Conservation (phyloP, 2,797 vertebrate species). For the Lithobates pipiens region DNA sequence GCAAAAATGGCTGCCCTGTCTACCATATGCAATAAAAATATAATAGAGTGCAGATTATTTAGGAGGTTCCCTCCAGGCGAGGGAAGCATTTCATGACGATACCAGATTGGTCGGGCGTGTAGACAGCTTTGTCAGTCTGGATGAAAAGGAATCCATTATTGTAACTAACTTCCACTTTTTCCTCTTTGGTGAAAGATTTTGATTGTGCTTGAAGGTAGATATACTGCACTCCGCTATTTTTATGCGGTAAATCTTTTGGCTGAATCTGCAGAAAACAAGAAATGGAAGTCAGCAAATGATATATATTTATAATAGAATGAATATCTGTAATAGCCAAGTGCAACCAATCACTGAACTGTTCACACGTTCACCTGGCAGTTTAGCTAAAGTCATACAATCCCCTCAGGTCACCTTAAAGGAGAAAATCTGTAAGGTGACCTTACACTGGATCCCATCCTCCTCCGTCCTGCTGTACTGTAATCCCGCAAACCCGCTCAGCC, state of each 20-base stretch:
- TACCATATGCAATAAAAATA: too few relatives aligned
- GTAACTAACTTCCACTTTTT: constrained; percentile 79
- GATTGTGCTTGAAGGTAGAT: constrained; percentile 84
- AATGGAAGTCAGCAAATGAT: neutral
- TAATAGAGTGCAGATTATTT: too few relatives aligned
- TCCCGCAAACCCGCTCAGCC: too few relatives aligned
- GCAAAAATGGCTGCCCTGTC: too few relatives aligned
- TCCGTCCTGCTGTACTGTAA: too few relatives aligned
- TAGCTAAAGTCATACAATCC: too few relatives aligned
- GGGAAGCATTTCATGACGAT: constrained; percentile 14
- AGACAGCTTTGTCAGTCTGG: constrained; percentile 92
- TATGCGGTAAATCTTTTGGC: constrained; percentile 73
- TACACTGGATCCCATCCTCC: too few relatives aligned
- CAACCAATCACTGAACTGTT: too few relatives aligned
- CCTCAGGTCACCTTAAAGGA: too few relatives aligned
- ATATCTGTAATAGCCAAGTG: neutral
- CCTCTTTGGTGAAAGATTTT: constrained; percentile 75
- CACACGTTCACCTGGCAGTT: too few relatives aligned
- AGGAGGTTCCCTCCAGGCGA: too few relatives aligned
- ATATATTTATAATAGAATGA: neutral
- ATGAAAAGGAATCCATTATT: constrained; percentile 90
- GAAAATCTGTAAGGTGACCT: too few relatives aligned
- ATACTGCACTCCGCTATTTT: constrained; percentile 59
- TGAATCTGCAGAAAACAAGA: constrained; percentile 66
- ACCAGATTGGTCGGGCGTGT: constrained; percentile 86